A percentile compares a stretch with the other conserved stretches of the same genome.
These are phyloP conservation scores for Cylloceria caligata DNA, from an alignment of 2,888 invertebrate species.

Conservation along the genomic window DNA sequence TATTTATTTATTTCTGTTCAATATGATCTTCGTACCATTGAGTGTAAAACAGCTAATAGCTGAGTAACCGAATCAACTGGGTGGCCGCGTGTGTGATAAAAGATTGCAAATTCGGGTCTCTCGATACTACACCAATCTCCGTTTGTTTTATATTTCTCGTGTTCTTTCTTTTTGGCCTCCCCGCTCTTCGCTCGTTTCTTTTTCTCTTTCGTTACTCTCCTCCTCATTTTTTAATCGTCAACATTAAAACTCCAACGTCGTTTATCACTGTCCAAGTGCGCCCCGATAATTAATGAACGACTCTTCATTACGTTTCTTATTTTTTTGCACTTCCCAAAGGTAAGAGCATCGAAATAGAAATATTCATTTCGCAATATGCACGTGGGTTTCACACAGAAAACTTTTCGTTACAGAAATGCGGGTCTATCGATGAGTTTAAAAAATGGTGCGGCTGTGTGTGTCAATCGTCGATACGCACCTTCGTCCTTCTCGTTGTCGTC, in stretches of 20 bases:
- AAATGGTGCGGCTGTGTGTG: conserved; percentile 20
- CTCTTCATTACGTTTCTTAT: conserved; percentile 65
- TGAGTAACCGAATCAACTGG: neutral
- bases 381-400: conserved; percentile 19
- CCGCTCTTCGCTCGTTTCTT: conserved; percentile 35
- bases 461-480: conserved; percentile 85
- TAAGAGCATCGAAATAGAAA: conserved; percentile 45
- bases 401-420: conserved; percentile 18
- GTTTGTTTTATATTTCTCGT: conserved; percentile 46
- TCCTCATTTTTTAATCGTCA: conserved; percentile 68
- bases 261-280: conserved; percentile 71
- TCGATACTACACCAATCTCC: conserved; percentile 46
- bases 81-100: conserved; percentile 59
- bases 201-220: conserved; percentile 42
- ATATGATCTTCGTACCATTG: neutral
- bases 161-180: conserved; percentile 52
- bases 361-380: conserved; percentile 35
- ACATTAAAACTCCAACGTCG: conserved; percentile 70
- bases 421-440: neutral
- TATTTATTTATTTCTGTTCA: neutral
- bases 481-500: conserved; percentile 94
- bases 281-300: conserved; percentile 72
- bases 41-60: conserved; percentile 41
- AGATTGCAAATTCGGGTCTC: conserved; percentile 63
- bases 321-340: conserved; percentile 42